Evolutionary conservation across 1,140 invertebrate genomes (phyloP), one percentile per base, ranked within the genome.

Genomic region (Aleiodes sp.): DNA sequence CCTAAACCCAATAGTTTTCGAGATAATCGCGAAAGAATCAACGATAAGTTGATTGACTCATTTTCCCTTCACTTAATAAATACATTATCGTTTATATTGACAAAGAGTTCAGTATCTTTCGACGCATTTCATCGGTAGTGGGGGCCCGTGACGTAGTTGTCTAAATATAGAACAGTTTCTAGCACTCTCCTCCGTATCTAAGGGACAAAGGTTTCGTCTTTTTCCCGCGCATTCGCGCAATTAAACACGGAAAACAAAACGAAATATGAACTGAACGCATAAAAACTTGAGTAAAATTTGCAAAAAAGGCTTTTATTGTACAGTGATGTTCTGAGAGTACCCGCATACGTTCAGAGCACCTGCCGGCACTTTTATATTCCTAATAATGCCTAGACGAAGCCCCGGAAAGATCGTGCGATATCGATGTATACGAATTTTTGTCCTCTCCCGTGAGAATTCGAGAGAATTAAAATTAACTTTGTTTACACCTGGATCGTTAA

Each of bases 51-150:
- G n/a, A n/a, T n/a, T n/a, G n/a, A n/a, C n/a, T n/a, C n/a, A n/a
- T n/a, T n/a, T n/a, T n/a, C n/a, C n/a, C n/a, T n/a, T n/a, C n/a
- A n/a, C n/a, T n/a, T n/a, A 52, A 52, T 52, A 24, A 52, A 24
- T 52, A 2, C 16, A 35, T 35, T 35, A 7, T 35, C n/a, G n/a
- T n/a, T 28, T 12, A 21, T 4, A 37, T 61, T 14, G 33, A 37
- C 33, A 37, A 61, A 61, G 59, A 61, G 59, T 61, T 6, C 7
- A 37, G 33, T 61, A 21, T 61, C 59, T 61, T 61, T 37, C 29
- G 28, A 31, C 29, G n/a, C 57, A 33, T 60, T n/a, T 35, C 19
- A 35, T 33, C 29, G 21, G 59, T 9, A 16, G 19, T 21, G 33
- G 33, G 16, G 59, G n/a, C n/a, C 21, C 7, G 16, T 61, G 59